These are phyloP conservation scores for Aricia artaxerxes DNA, from an alignment of 2,888 invertebrate genomes.

Conservation along the genomic window DNA sequence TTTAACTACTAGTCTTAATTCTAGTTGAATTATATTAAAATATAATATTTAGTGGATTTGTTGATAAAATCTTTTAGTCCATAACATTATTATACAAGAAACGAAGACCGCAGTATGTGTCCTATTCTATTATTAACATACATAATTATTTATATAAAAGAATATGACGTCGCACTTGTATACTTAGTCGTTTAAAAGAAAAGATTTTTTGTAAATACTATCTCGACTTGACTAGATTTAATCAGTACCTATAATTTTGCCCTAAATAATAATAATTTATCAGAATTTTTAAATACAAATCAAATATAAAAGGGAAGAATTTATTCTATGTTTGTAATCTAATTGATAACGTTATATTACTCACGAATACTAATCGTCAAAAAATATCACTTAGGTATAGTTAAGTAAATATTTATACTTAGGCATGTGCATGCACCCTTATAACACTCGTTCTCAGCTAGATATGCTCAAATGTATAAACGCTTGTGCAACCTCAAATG, in stretches of 20 bases:
- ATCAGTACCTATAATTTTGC: slow-evolving; percentile 57
- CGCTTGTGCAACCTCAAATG: neutral
- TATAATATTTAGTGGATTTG: slow-evolving; percentile 62
- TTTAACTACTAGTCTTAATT: slow-evolving; percentile 41
- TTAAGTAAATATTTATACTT: slow-evolving; percentile 16
- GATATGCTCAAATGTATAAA: slow-evolving; percentile 22
- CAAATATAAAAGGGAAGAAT: neutral
- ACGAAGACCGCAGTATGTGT: slow-evolving; percentile 32
- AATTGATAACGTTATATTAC: slow-evolving; percentile 7
- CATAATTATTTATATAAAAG: slow-evolving; percentile 35
- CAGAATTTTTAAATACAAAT: slow-evolving; percentile 3
- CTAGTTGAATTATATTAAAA: slow-evolving; percentile 56
- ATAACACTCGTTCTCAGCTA: slow-evolving; percentile 1
- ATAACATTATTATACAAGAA: slow-evolving; percentile 57
- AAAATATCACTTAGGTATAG: slow-evolving; percentile 16
- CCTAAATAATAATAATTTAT: slow-evolving; percentile 29
- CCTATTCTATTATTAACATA: slow-evolving; percentile 6
- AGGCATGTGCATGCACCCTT: slow-evolving; percentile 23
- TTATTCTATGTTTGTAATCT: neutral
- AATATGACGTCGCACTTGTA: slow-evolving; percentile 32
- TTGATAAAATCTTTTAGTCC: slow-evolving; percentile 73
- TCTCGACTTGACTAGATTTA: slow-evolving; percentile 74
- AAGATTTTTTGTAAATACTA: slow-evolving; percentile 56
- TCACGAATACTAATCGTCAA: slow-evolving; percentile 5
- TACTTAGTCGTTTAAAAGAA: slow-evolving; percentile 45